Evolutionary conservation across 2,888 invertebrate species (phyloP), one percentile per base, ranked within the genome.

Genomic region (Saturnia pavonia): DNA sequence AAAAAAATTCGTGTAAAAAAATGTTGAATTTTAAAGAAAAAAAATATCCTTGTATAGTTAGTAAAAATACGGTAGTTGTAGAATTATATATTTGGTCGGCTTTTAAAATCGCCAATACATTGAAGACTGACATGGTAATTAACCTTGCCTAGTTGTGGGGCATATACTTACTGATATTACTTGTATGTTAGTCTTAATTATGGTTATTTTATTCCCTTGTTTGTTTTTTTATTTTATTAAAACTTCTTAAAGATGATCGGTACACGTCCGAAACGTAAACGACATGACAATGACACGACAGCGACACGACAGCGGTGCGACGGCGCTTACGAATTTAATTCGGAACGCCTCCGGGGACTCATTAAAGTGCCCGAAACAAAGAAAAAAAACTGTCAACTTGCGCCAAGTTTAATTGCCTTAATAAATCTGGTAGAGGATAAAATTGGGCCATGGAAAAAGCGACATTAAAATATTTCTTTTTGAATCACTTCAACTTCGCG

Each of bases 331-430:
- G 80, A 82, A 84, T 87, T 84, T 84, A 85, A 86, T 84, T 84
- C 81, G 74, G 72, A 76, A 74, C 80, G 81, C 82, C 87, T 85
- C 87, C 72, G 73, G 80, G 78, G 84, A 80, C 88, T 91, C 90
- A 91, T 91, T 91, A 91, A 90, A 90, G 85, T 87, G 80, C 83
- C 84, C 84, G 83, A 90, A 89, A 92, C 91, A 90, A 91, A 89
- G 85, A 88, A 90, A 91, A 90, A 69, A 91, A 91, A 91, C 88
- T 91, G 91, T 91, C 91, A 90, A 91, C 89, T 91, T 84, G 85
- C 83, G 82, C 89, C 86, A 88, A 91, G 89, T 92, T 92, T 91
- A 92, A 92, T 91, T 91, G 89, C 91, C 91, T 88, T 91, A 91
- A 92, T 92, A 92, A 92, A 92, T 92, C 88, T 91, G 85, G 80